Evolutionary conservation across 2,888 invertebrate species (phyloP), one percentile per base, ranked within the genome.

Genomic region (Girardia tigrina): DNA sequence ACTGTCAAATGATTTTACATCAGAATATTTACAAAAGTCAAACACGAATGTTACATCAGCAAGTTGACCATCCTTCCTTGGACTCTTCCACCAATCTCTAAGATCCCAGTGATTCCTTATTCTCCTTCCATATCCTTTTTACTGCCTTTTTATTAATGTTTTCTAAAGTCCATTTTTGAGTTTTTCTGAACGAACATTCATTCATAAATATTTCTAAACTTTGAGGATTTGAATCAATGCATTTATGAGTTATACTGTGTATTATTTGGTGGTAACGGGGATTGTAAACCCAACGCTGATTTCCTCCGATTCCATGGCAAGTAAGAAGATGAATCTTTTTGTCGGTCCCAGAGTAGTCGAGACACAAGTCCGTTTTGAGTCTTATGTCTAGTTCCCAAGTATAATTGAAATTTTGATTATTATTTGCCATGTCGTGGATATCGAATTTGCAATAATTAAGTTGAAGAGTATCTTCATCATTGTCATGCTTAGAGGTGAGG

Each of bases 261-360:
- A 56, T n/a, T 20, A 56, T 56, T n/a, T 75, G 71, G 6, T 75
- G 6, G n/a, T 28, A 6, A 26, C 28, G 1, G 1, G 1, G 12
- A 23, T 75, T 29, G 71, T 74, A 75, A 79, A 88, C 88, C 90
- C 93, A 95, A 79, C 90, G 87, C 84, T 95, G 95, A 85, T 95
- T 95, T 0, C 94, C 94, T 76, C 90, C 89, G 82, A 90, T 89
- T 0, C 91, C 90, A 81, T 95, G 94, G 79, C 95, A 95, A 14
- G 88, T 87, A 86, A 90, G 94, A 78, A 94, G 85, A 23, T 88
- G 86, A 0, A 95, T 87, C 16, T 26, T 36, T 23, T 29, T 28
- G 0, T 90, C 89, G 0, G 91, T 89, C 0, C 87, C 85, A 77
- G 88, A 87, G 0, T 87, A 86, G 82, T 95, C 94, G 86, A 93